phyloP scores from a whole-genome alignment of 2,113 vertebrate species.

The Alouatta palliata region DNA sequence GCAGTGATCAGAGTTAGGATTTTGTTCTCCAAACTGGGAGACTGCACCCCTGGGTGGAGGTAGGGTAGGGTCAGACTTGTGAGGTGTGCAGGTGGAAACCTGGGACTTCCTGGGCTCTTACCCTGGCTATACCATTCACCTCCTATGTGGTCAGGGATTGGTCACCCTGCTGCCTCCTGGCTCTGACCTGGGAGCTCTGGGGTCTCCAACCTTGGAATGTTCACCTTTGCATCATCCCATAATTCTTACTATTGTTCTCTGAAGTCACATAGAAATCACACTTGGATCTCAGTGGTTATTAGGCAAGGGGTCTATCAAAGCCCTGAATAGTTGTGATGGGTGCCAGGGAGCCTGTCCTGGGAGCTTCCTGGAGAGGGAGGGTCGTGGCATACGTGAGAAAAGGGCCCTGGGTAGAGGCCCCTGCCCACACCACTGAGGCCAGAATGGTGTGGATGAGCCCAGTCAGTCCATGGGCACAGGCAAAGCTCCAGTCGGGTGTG shows the following conservation, averaged over 20 bases:
- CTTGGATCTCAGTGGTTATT: neutral
- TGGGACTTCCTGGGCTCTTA: neutral
- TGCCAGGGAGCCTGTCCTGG: neutral
- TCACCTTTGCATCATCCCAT: neutral
- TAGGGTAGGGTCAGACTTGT: neutral
- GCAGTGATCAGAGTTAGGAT: neutral
- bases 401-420: neutral
- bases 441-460: neutral
- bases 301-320: neutral
- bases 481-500: neutral
- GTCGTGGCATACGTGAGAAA: too few species aligned
- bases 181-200: neutral
- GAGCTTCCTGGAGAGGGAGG: neutral
- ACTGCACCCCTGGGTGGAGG: neutral
- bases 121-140: too few species aligned
- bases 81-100: neutral
- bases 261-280: neutral
- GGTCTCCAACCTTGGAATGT: accelerated
- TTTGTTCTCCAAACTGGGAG: neutral
- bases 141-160: neutral
- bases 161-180: neutral
- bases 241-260: neutral
- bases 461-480: neutral
- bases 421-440: neutral
- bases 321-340: neutral